Conservation (phyloP, 2,113 vertebrate species). For the Leuciscus idus region DNA sequence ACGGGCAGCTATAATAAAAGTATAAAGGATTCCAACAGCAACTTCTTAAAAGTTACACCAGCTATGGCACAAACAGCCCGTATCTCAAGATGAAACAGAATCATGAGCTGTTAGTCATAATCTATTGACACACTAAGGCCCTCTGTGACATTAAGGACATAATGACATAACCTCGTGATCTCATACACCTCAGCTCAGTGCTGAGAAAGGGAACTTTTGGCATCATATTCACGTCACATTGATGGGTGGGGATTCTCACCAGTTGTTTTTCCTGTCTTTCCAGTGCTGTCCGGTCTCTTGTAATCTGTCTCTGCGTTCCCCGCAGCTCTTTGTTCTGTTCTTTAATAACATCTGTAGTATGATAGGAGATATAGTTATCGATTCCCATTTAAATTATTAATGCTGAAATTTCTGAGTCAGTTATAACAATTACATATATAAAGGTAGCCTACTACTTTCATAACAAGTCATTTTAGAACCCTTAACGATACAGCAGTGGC, state of each 20-base stretch:
- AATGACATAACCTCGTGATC: constrained; percentile 29
- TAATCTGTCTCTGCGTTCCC: constrained; percentile 87
- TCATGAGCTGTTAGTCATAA: not conserved
- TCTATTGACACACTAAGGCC: not conserved
- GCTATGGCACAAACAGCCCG: not conserved
- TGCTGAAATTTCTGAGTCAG: not conserved
- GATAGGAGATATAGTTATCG: constrained; percentile 41
- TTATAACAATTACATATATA: not conserved
- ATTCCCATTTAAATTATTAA: not conserved
- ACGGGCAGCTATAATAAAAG: not conserved
- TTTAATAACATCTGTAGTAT: constrained; percentile 84
- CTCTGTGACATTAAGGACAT: not conserved
- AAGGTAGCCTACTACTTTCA: not conserved
- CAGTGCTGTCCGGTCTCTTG: constrained; percentile 84
- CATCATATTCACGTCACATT: constrained; percentile 24
- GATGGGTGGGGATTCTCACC: constrained; percentile 72
- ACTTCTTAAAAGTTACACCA: not conserved
- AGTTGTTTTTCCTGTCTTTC: constrained; percentile 90
- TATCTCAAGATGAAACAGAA: not conserved
- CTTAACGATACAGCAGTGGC: not conserved
- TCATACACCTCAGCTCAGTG: not conserved
- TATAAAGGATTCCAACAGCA: not conserved
- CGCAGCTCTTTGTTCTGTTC: constrained; percentile 87
- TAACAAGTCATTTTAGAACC: not conserved
- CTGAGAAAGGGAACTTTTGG: not conserved